Conservation (phyloP, 2,797 vertebrate species). For the Coracias cyanogaster region DNA sequence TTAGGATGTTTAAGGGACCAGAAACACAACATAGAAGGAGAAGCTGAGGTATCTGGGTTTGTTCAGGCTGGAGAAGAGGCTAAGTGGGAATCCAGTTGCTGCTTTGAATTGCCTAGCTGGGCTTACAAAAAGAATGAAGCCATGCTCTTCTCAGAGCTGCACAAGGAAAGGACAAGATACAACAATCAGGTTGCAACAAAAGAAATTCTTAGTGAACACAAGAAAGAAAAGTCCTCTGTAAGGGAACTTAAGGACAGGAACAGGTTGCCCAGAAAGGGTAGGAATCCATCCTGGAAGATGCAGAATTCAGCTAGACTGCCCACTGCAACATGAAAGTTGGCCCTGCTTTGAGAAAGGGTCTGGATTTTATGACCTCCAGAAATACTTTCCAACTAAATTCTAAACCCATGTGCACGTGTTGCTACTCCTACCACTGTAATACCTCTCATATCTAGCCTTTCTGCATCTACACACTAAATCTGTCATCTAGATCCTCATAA, state of each 20-base stretch:
- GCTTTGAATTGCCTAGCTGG: background rate
- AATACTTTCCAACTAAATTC: background rate
- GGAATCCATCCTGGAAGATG: background rate
- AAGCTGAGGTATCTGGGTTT: background rate
- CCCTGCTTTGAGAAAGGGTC: background rate
- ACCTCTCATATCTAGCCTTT: slow-evolving; percentile 12
- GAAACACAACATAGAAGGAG: background rate
- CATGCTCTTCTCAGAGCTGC: background rate
- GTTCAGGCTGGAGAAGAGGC: background rate
- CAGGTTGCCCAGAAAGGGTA: background rate
- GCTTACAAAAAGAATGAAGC: background rate
- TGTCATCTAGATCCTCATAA: slow-evolving; percentile 50
- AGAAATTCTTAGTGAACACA: background rate
- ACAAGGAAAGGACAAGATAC: background rate
- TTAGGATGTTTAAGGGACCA: background rate
- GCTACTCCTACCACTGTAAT: background rate
- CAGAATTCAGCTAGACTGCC: background rate
- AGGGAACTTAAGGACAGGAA: background rate
- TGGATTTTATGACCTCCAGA: background rate
- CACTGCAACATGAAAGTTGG: background rate
- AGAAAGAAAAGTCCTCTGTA: background rate
- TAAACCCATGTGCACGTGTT: background rate
- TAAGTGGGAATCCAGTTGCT: background rate
- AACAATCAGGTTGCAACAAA: background rate
- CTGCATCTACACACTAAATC: slow-evolving; percentile 55